phyloP scores from a whole-genome alignment of 2,888 invertebrate species.

The Platycheirus rosarum region DNA sequence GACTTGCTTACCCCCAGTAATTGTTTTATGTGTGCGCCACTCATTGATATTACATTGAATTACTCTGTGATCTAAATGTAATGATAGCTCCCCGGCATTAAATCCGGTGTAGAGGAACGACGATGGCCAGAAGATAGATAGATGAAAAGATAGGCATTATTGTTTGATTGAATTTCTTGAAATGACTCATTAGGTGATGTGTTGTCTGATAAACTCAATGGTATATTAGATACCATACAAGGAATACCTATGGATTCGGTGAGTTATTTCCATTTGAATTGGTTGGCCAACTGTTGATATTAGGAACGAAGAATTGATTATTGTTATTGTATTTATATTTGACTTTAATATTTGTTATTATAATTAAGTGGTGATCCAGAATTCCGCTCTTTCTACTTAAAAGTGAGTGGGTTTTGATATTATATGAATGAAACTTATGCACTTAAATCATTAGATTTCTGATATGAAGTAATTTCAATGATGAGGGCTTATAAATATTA shows the following conservation, averaged over 20 bases:
- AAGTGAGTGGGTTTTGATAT: not conserved
- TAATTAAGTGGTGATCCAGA: too few relatives aligned
- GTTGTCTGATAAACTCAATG: slow-evolving; percentile 33
- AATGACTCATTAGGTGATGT: slow-evolving; percentile 64
- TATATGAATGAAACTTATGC: not conserved
- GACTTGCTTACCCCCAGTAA: slow-evolving; percentile 37
- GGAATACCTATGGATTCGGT: slow-evolving; percentile 19
- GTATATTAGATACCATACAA: slow-evolving; percentile 47
- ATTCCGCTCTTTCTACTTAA: too few relatives aligned
- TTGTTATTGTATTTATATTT: slow-evolving; percentile 8
- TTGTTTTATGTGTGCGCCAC: slow-evolving; percentile 67
- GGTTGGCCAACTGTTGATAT: slow-evolving; percentile 33
- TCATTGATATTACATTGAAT: slow-evolving; percentile 69
- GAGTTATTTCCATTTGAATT: slow-evolving; percentile 36
- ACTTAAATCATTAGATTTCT: not conserved
- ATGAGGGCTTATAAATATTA: too few relatives aligned
- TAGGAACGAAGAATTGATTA: slow-evolving; percentile 24
- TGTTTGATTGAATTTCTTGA: slow-evolving; percentile 62
- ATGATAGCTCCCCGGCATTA: slow-evolving; percentile 52
- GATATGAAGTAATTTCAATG: too few relatives aligned
- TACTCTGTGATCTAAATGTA: slow-evolving; percentile 62
- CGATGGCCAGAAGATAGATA: slow-evolving; percentile 22
- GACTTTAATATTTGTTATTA: too few relatives aligned
- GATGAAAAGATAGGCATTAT: slow-evolving; percentile 24
- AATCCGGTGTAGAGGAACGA: slow-evolving; percentile 3